phyloP scores from a whole-genome alignment of 2,113 vertebrate genomes.

The Myrmecobius fasciatus region DNA sequence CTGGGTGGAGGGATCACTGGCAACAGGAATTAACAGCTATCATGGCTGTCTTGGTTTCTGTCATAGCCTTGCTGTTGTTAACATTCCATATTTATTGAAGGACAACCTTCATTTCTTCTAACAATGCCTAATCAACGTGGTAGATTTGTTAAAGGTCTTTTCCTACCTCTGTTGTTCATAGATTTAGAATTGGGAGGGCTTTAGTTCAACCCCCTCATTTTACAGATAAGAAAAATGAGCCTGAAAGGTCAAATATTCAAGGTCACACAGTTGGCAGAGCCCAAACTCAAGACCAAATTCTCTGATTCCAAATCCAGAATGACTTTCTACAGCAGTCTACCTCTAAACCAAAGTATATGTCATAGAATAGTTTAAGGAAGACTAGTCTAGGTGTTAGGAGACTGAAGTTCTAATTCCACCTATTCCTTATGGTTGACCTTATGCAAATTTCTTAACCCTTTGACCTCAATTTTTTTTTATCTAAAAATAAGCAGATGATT shows the following conservation, averaged over 20 bases:
- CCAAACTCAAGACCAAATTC: background rate
- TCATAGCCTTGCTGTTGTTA: background rate
- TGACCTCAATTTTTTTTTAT: background rate
- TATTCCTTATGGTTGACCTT: too few relatives aligned
- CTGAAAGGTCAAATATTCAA: background rate
- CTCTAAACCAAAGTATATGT: background rate
- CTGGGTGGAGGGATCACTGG: background rate
- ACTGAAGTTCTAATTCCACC: background rate
- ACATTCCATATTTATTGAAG: background rate
- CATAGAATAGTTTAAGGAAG: background rate
- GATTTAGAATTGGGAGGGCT: background rate
- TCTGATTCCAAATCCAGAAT: background rate
- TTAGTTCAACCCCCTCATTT: background rate
- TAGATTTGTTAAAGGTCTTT: background rate
- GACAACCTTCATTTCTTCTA: too few relatives aligned
- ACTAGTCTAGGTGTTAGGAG: background rate
- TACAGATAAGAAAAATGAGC: background rate
- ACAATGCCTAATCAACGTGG: background rate
- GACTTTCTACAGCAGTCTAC: background rate
- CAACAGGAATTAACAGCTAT: background rate
- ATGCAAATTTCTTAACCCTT: background rate
- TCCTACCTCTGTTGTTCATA: background rate
- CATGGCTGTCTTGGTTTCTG: background rate
- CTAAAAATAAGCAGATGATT: background rate
- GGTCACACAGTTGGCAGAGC: background rate